Evolutionary conservation across 2,888 invertebrate species (phyloP), one percentile per base, ranked within the genome.

Genomic region (Meandrusa payeni): DNA sequence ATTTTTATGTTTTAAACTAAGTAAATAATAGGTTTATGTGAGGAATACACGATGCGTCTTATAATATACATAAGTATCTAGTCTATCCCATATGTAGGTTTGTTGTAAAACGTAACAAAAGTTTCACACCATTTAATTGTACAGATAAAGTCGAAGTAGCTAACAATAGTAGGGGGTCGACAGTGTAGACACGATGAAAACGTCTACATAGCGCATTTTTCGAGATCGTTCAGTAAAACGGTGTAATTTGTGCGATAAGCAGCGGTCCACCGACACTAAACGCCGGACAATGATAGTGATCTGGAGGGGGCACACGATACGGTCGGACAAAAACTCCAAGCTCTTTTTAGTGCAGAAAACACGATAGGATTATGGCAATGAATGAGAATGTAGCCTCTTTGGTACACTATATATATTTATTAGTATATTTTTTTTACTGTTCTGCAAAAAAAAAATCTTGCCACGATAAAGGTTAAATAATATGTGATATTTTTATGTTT

Each of bases 171-270:
- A 38, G 27, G 32, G n/a, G 38, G 11, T 11, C 15, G 5, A 6
- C 33, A 37, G 27, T 28, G 26, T 38, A 38, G 32, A 38, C 2
- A n/a, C 15, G 27, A 20, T 27, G 43, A 44, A 37, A 42, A 15
- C 11, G 33, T 38, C 32, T 59, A 69, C 67, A 69, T 67, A 66
- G 65, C 62, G 66, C 72, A 72, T 69, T 78, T 76, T 74, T 64
- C 15, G 2, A 4, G 15, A 15, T 15, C 2, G 2, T 71, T 67
- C 61, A 64, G 69, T 75, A 76, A 77, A 81, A 72, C 64, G 69
- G 74, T 72, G 82, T 81, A 75, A 82, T 85, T 82, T 77, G 73
- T 51, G 56, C 67, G 82, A 85, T 85, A 85, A 85, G 76, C 64
- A 62, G 51, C 56, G 67, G 74, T 71, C 72, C 68, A 65, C 57